Evolutionary conservation across 2,113 vertebrate genomes (phyloP).

Genomic region (Felis chaus): DNA sequence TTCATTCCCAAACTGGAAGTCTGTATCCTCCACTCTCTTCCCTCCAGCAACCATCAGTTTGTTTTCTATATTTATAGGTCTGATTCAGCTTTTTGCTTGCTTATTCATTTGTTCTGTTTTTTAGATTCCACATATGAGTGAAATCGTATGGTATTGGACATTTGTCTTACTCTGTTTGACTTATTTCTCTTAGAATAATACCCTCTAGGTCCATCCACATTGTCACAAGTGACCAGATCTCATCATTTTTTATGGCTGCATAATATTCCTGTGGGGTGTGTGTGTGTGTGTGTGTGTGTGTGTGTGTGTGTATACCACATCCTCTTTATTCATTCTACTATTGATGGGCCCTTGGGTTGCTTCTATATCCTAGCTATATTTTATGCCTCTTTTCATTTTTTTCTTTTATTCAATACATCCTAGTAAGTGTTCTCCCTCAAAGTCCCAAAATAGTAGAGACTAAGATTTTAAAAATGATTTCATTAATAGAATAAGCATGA

Average conservation of each 20-base stretch:
- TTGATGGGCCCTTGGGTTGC: neutral
- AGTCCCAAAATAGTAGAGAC: slow-evolving; percentile 24
- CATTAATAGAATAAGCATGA: slow-evolving; percentile 19
- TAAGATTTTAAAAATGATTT: slow-evolving; percentile 52
- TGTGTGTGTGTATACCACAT: neutral
- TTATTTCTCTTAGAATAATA: neutral
- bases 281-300: neutral
- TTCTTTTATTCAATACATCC: slow-evolving; percentile 19
- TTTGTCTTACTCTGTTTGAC: neutral
- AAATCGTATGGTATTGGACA: neutral
- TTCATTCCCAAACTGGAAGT: neutral
- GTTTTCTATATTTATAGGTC: neutral
- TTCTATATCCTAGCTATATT: slow-evolving; percentile 18
- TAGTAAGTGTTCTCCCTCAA: slow-evolving; percentile 6
- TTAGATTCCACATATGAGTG: neutral
- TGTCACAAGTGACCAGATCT: neutral
- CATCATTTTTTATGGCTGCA: neutral
- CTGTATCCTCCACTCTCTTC: neutral
- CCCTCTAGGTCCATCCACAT: neutral
- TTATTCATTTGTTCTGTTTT: neutral
- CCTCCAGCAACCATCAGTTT: neutral
- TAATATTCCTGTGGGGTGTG: neutral
- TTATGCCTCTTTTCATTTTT: neutral
- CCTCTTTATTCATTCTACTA: neutral
- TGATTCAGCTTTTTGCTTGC: neutral